Evolutionary conservation across 2,113 vertebrate species (phyloP), one percentile per base, ranked within the genome.

Genomic region (Equus przewalskii): DNA sequence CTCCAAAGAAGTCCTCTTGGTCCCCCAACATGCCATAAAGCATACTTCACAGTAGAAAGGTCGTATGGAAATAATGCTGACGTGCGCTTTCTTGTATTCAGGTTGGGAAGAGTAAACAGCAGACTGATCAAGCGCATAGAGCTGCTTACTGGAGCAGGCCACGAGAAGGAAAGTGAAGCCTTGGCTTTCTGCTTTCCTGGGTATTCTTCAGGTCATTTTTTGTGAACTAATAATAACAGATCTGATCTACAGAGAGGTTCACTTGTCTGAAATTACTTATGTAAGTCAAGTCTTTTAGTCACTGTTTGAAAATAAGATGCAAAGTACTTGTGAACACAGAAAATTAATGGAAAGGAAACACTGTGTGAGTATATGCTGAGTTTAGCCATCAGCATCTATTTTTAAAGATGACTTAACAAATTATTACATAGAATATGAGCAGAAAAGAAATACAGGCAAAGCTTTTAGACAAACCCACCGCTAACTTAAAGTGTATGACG

Each of bases 331-430:
- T 70, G 81, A 96, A 83, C 64, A 54, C 69, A 89, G 64, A 94
- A 95, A 96, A 97, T 96, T 91, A 89, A 96, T 87, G 94, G 90
- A 94, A 91, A 97, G 89, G 89, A 97, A 96, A 78, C 72, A 93
- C 73, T 30, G 33, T 93, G 76, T 86, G 70, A 92, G 85, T 5
- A 30, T 67, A 76, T 81, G 58, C 91, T 92, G 91, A 93, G 58
- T 89, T 93, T 96, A 96, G 91, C 69, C 95, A 88, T 16, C 49
- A 70, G 82, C 65, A 87, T 96, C 95, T 97, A 96, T 93, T 97
- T 97, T 97, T 94, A 97, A 96, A 97, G 60, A 95, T 92, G 89
- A 93, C 89, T 91, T 87, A 97, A 96, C 96, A 94, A 92, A 96
- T 87, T 93, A 69, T 86, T n/a, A 92, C 75, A 87, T n/a, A 81